Evolutionary conservation across 1,140 invertebrate species (phyloP).

Genomic region (Drosophila micromelanica): DNA sequence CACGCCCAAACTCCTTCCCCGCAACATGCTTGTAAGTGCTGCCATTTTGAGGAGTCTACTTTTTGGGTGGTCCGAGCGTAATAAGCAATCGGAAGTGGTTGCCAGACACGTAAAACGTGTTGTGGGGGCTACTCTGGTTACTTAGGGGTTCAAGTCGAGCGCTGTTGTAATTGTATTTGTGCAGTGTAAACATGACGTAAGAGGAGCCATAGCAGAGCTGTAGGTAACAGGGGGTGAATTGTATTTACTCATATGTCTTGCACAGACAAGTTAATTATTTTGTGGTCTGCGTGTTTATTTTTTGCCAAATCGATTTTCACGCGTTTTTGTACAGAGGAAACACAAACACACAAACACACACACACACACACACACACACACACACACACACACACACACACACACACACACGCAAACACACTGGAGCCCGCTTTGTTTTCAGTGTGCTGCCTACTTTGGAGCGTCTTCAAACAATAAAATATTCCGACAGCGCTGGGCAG

Average conservation of each 20-base stretch:
- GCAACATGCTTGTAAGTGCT: conserved; percentile 17
- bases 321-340: conserved; percentile 31
- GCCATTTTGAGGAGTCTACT: conserved; percentile 47
- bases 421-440: conserved; percentile 33
- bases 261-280: conserved; percentile 82
- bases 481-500: background rate
- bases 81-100: conserved; percentile 76
- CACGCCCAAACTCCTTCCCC: conserved; percentile 21
- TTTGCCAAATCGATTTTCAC: conserved; percentile 77
- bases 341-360: too few species aligned
- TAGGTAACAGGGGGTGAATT: conserved; percentile 26
- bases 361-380: conserved; percentile 18
- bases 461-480: conserved; percentile 36
- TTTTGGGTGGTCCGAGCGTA: conserved; percentile 45
- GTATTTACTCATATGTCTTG: conserved; percentile 79
- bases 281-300: conserved; percentile 68
- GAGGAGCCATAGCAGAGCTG: background rate
- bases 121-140: conserved; percentile 34
- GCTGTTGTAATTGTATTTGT: conserved; percentile 71
- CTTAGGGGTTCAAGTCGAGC: conserved; percentile 42
- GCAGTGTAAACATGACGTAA: conserved; percentile 57
- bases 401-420: conserved; percentile 16
- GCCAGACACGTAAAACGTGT: conserved; percentile 59
- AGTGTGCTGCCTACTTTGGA: conserved; percentile 37
- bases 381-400: conserved; percentile 16